Conservation (phyloP, 2,888 invertebrate species). For the Oscheius sp. region DNA sequence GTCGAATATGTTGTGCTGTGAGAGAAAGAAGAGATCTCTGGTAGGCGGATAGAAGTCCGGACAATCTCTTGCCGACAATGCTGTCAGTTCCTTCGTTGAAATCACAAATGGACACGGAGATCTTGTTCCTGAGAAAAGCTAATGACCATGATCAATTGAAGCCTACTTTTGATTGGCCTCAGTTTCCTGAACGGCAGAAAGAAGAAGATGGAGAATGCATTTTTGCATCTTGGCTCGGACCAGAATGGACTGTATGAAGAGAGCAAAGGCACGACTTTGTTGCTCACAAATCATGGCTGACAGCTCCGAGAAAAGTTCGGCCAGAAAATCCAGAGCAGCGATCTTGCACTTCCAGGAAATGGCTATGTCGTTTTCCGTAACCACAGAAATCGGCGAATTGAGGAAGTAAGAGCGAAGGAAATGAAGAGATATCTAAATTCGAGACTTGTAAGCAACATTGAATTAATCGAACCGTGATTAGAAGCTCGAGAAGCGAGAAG, state of each 20-base stretch:
- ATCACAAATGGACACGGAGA: constrained; percentile 69
- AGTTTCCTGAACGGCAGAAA: constrained; percentile 78
- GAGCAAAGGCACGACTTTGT: constrained; percentile 78
- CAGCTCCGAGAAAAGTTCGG: constrained; percentile 65
- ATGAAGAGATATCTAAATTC: constrained; percentile 77
- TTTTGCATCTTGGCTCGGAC: constrained; percentile 82
- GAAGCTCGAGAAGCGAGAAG: constrained; percentile 83
- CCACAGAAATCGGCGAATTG: constrained; percentile 78
- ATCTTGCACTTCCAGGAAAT: constrained; percentile 72
- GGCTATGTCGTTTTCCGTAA: constrained; percentile 65
- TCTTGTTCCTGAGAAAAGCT: constrained; percentile 48
- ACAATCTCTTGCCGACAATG: constrained; percentile 47
- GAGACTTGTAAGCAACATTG: background rate
- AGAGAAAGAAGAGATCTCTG: constrained; percentile 68
- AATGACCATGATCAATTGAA: background rate
- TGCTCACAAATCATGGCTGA: constrained; percentile 64
- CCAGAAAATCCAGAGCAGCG: constrained; percentile 69
- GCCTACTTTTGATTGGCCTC: constrained; percentile 14
- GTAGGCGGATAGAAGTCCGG: constrained; percentile 64
- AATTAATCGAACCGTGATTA: constrained; percentile 78
- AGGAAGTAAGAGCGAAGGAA: constrained; percentile 85
- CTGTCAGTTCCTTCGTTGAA: constrained; percentile 68
- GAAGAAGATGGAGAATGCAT: constrained; percentile 84
- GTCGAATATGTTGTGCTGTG: constrained; percentile 67
- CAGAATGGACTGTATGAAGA: constrained; percentile 73